Conservation (phyloP, 2,888 invertebrate genomes). For the Alsophila aescularia region DNA sequence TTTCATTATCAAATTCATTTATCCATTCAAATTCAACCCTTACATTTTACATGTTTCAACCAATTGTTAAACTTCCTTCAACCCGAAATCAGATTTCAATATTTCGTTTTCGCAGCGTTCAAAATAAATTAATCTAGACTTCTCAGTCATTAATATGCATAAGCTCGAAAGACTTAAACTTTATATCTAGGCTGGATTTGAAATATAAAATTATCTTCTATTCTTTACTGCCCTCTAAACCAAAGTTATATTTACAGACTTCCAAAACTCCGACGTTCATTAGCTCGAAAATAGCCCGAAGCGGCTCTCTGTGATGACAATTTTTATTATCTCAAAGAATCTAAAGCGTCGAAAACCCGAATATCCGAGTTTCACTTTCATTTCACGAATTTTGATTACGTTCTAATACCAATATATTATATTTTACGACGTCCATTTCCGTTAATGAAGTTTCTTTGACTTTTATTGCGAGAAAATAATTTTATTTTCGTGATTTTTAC, state of each 20-base stretch:
- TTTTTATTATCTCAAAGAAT: constrained; percentile 26
- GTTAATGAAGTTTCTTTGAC: constrained; percentile 34
- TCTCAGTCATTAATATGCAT: no score
- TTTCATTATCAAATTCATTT: no score
- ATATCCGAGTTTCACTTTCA: constrained; percentile 39
- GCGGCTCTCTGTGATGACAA: constrained; percentile 30
- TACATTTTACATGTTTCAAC: no score
- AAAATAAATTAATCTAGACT: no score
- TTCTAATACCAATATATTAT: constrained; percentile 36
- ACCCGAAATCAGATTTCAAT: no score
- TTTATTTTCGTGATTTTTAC: constrained; percentile 26
- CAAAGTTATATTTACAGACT: neutral
- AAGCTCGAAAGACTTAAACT: no score
- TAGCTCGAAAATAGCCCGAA: constrained; percentile 13
- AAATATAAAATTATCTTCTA: neutral
- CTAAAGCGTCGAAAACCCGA: constrained; percentile 19
- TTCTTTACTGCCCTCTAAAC: neutral
- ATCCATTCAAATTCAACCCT: no score
- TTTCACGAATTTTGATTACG: constrained; percentile 34
- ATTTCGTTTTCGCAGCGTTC: no score
- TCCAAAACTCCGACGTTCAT: constrained; percentile 12
- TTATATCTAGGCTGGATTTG: no score
- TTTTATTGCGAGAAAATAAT: constrained; percentile 38
- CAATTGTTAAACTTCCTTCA: no score
- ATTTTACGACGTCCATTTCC: constrained; percentile 37